phyloP scores from a whole-genome alignment of 2,888 invertebrate genomes.

The Polymixis lichenea region DNA sequence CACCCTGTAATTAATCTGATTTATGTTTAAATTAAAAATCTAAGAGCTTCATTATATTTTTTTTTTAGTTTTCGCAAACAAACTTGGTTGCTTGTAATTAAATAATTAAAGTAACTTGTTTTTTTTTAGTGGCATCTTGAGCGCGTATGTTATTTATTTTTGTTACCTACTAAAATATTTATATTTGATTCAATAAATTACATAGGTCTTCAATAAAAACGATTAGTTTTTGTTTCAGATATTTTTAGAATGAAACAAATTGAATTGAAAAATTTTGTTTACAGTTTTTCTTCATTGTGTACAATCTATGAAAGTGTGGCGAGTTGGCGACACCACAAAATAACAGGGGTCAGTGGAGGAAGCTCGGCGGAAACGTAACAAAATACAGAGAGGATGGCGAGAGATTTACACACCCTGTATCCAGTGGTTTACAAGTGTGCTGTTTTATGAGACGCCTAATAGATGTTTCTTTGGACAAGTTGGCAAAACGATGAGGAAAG shows the following conservation, averaged over 20 bases:
- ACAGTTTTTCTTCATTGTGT: slow-evolving; percentile 11
- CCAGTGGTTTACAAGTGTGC: slow-evolving; percentile 60
- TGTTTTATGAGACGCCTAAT: slow-evolving; percentile 63
- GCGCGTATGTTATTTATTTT: slow-evolving; percentile 31
- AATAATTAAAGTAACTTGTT: slow-evolving; percentile 57
- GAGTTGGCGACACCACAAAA: slow-evolving; percentile 49
- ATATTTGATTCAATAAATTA: slow-evolving; percentile 18
- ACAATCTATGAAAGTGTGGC: slow-evolving; percentile 39
- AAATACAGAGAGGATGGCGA: slow-evolving; percentile 68
- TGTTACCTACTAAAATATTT: slow-evolving; percentile 13
- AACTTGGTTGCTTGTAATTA: slow-evolving; percentile 56
- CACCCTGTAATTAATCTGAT: slow-evolving; percentile 71
- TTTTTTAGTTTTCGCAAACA: slow-evolving; percentile 51
- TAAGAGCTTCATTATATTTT: slow-evolving; percentile 55
- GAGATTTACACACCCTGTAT: slow-evolving; percentile 73
- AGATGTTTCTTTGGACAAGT: slow-evolving; percentile 60
- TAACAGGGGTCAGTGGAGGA: slow-evolving; percentile 68
- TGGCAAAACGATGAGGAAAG: slow-evolving; percentile 56
- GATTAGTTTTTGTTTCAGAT: neutral
- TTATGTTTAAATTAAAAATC: slow-evolving; percentile 68
- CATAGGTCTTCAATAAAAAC: slow-evolving; percentile 7
- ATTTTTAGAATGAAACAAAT: neutral
- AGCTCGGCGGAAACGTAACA: slow-evolving; percentile 70
- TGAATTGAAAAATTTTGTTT: neutral
- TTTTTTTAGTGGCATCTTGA: slow-evolving; percentile 39